phyloP scores from a whole-genome alignment of 2,113 vertebrate genomes.

The Emydura subglobosa region DNA sequence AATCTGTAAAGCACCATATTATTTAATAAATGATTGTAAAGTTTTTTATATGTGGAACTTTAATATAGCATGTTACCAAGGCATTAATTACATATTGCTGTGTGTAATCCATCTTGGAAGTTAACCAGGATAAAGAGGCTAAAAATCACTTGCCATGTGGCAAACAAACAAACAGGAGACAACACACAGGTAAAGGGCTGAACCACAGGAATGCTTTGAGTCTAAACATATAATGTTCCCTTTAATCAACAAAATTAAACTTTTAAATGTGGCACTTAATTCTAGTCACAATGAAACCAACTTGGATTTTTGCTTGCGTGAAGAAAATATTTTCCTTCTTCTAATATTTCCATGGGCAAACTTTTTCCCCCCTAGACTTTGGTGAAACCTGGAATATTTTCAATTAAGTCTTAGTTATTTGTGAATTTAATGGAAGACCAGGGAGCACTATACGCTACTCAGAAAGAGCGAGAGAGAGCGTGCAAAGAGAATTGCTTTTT shows the following conservation, averaged over 20 bases:
- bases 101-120: neutral
- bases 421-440: neutral
- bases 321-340: conserved; percentile 1
- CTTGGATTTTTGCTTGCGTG: neutral
- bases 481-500: neutral
- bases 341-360: neutral
- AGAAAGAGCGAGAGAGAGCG: fast-evolving
- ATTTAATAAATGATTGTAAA: neutral
- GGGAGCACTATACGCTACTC: neutral
- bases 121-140: neutral
- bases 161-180: neutral
- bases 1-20: neutral
- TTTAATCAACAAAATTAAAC: neutral
- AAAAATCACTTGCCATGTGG: neutral
- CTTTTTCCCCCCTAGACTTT: neutral
- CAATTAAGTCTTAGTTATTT: neutral
- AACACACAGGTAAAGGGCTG: neutral
- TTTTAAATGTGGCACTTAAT: neutral
- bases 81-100: neutral
- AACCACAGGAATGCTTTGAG: neutral
- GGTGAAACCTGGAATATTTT: neutral
- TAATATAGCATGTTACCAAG: neutral
- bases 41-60: neutral
- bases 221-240: neutral
- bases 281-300: neutral